phyloP scores from a whole-genome alignment of 2,113 vertebrate species.

The Isurus oxyrinchus region DNA sequence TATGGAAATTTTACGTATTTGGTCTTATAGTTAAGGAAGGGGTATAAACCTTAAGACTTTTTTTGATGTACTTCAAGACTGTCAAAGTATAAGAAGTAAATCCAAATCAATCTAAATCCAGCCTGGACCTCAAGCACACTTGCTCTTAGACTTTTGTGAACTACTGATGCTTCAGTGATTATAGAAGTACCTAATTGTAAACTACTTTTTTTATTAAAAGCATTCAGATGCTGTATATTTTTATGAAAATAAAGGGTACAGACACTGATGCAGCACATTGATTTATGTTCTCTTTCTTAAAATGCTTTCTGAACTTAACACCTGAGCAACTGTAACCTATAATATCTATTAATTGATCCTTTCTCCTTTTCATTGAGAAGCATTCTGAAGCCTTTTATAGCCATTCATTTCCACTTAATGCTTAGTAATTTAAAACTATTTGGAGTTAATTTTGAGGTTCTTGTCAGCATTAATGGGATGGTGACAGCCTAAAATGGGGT shows the following conservation, averaged over 20 bases:
- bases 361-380: neutral
- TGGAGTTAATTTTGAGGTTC: neutral
- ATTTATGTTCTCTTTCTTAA: constrained; percentile 44
- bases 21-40: constrained; percentile 10
- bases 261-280: constrained; percentile 51
- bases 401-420: neutral
- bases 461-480: neutral
- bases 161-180: constrained; percentile 64
- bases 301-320: neutral
- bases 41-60: constrained; percentile 18
- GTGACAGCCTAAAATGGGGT: neutral
- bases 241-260: constrained; percentile 73
- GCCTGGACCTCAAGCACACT: constrained; percentile 61
- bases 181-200: constrained; percentile 56
- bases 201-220: constrained; percentile 50
- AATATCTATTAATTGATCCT: neutral
- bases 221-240: constrained; percentile 69
- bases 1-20: constrained; percentile 26
- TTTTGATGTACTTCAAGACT: constrained; percentile 31
- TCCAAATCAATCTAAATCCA: constrained; percentile 48
- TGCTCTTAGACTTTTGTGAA: constrained; percentile 55
- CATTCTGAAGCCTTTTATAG: neutral
- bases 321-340: neutral
- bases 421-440: neutral
- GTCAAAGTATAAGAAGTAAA: constrained; percentile 22